Evolutionary conservation across 2,797 vertebrate species (phyloP).

Genomic region (Mycteria americana): DNA sequence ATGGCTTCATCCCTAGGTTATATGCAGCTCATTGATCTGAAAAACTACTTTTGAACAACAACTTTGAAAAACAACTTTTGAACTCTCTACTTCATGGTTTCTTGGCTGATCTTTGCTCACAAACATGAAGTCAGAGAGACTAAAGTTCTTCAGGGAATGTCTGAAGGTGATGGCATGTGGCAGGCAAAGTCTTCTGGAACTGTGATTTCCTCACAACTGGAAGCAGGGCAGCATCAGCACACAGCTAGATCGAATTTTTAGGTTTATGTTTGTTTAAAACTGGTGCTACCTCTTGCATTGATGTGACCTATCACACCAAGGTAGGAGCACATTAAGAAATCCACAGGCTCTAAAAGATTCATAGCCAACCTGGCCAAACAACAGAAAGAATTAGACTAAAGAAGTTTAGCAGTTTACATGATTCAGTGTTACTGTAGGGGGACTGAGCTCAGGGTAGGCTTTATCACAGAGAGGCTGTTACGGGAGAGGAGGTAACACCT

Average conservation of each 20-base stretch:
- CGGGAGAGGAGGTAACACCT: background rate
- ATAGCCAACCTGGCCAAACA: background rate
- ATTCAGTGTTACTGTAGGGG: background rate
- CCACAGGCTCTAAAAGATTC: too few relatives aligned
- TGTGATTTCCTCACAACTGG: background rate
- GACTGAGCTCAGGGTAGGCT: background rate
- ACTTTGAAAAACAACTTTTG: slow-evolving; percentile 19
- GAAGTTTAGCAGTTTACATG: background rate
- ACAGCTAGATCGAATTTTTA: background rate
- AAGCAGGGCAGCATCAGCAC: background rate
- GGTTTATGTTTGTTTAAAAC: background rate
- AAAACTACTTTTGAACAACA: too few relatives aligned
- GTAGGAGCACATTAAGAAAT: too few relatives aligned
- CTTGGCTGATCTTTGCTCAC: slow-evolving; percentile 3
- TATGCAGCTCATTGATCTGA: background rate
- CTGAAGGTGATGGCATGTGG: background rate
- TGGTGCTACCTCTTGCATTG: background rate
- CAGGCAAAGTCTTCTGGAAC: background rate
- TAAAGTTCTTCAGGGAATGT: background rate
- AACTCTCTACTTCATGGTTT: background rate
- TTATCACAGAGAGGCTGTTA: background rate
- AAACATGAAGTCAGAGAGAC: background rate
- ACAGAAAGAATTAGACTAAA: background rate
- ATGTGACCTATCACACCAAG: background rate
- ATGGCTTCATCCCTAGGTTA: background rate